phyloP scores from a whole-genome alignment of 1,140 invertebrate species.

The Neomicropteryx cornuta region DNA sequence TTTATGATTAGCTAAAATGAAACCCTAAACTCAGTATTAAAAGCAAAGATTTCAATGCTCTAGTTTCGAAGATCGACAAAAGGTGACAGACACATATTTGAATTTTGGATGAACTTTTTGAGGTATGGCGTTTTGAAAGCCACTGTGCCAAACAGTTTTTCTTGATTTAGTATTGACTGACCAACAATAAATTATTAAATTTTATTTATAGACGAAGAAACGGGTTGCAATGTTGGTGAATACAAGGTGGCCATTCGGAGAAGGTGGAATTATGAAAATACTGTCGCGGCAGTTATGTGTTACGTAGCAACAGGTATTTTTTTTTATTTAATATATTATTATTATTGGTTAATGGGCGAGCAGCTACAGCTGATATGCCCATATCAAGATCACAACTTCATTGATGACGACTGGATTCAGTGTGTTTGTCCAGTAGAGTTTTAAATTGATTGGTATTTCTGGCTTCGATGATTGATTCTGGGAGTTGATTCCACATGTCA shows the following conservation, averaged over 20 bases:
- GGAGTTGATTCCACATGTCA: too few species aligned
- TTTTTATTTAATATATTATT: slow-evolving; percentile 7
- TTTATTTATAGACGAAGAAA: slow-evolving; percentile 68
- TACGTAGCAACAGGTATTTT: slow-evolving; percentile 58
- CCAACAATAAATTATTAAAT: slow-evolving; percentile 4
- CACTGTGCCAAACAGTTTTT: too few species aligned
- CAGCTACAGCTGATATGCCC: not conserved
- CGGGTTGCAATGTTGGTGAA: slow-evolving; percentile 68
- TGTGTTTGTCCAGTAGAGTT: slow-evolving; percentile 1
- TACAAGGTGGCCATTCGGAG: slow-evolving; percentile 70
- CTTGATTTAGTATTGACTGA: too few species aligned
- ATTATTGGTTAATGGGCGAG: not conserved
- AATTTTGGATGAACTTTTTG: too few species aligned
- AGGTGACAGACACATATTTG: too few species aligned
- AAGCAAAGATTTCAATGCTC: too few species aligned
- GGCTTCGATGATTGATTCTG: too few species aligned
- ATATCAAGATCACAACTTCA: not conserved
- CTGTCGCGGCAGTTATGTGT: slow-evolving; percentile 72
- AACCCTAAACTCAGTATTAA: too few species aligned
- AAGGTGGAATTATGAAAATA: slow-evolving; percentile 81
- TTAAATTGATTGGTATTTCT: slow-evolving; percentile 8
- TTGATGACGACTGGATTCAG: not conserved
- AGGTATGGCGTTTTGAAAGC: too few species aligned
- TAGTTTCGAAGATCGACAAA: too few species aligned
- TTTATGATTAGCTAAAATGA: too few species aligned